Conservation (phyloP, 2,797 vertebrate species). For the Kryptolebias ocellatus region DNA sequence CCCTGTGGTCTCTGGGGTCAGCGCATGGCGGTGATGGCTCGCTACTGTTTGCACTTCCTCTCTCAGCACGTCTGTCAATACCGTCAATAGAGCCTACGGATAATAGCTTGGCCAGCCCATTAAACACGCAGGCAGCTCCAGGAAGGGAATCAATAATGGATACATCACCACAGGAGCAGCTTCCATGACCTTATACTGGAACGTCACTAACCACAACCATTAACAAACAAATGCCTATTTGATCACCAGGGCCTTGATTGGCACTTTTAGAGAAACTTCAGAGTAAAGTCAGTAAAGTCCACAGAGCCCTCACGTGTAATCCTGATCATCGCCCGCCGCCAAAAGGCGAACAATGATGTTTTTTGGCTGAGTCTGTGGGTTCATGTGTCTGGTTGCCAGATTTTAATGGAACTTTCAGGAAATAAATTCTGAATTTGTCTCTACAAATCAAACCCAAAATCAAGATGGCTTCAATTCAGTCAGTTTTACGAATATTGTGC, state of each 20-base stretch:
- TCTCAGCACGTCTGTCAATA: slow-evolving; percentile 75
- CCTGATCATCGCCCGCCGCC: background rate
- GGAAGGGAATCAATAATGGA: slow-evolving; percentile 75
- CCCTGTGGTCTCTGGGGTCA: slow-evolving; percentile 60
- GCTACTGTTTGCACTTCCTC: slow-evolving; percentile 74
- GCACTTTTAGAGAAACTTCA: slow-evolving; percentile 2
- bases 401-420: too few species aligned
- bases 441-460: too few species aligned
- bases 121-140: slow-evolving; percentile 75
- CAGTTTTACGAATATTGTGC: too few species aligned
- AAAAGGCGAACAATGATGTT: too few species aligned
- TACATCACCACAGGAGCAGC: slow-evolving; percentile 71
- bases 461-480: too few species aligned
- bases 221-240: slow-evolving; percentile 59
- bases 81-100: slow-evolving; percentile 77
- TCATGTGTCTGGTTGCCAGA: too few species aligned
- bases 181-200: slow-evolving; percentile 66
- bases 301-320: background rate
- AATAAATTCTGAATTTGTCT: too few species aligned
- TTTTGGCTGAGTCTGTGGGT: too few species aligned
- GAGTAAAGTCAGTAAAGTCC: background rate
- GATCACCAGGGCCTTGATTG: slow-evolving; percentile 15
- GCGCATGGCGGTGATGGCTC: slow-evolving; percentile 58
- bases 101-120: slow-evolving; percentile 78
- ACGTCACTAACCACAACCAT: slow-evolving; percentile 48